Conservation (phyloP, 2,888 invertebrate species). For the Odiellus spinosus region DNA sequence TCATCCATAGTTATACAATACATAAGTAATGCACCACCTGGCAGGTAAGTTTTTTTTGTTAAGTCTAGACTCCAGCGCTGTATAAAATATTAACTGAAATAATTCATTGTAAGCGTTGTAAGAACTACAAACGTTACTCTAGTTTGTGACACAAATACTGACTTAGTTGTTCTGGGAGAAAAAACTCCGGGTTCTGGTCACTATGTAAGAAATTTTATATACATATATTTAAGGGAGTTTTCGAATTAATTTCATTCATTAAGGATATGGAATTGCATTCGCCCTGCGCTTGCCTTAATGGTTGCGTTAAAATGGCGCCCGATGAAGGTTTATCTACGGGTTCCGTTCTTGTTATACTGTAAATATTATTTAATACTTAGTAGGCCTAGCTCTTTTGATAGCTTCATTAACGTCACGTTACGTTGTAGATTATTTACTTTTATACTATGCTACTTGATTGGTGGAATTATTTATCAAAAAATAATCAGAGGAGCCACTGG, state of each 20-base stretch:
- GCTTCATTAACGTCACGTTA: too few species aligned
- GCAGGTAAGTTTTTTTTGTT: too few species aligned
- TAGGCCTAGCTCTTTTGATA: too few species aligned
- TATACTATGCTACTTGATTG: background rate
- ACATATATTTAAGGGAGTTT: too few species aligned
- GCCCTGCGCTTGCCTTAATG: background rate
- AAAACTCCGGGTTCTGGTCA: too few species aligned
- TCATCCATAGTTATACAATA: background rate
- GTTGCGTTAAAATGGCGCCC: background rate
- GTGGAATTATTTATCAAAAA: background rate
- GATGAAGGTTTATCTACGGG: background rate
- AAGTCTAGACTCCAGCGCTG: too few species aligned
- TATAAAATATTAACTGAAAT: too few species aligned
- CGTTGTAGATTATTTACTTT: too few species aligned
- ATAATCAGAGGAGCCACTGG: background rate
- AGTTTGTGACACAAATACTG: conserved; percentile 1
- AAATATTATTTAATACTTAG: background rate
- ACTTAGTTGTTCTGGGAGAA: too few species aligned
- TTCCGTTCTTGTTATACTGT: background rate
- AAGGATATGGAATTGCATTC: too few species aligned
- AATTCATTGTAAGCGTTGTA: conserved; percentile 2
- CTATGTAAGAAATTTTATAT: too few species aligned
- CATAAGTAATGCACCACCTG: background rate
- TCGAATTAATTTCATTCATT: too few species aligned
- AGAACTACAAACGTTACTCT: conserved; percentile 8